A percentile compares a stretch with the other conserved stretches of the same genome.
These are phyloP conservation scores for Tenthredo livida DNA, from an alignment of 2,888 invertebrate species.

Conservation along the genomic window DNA sequence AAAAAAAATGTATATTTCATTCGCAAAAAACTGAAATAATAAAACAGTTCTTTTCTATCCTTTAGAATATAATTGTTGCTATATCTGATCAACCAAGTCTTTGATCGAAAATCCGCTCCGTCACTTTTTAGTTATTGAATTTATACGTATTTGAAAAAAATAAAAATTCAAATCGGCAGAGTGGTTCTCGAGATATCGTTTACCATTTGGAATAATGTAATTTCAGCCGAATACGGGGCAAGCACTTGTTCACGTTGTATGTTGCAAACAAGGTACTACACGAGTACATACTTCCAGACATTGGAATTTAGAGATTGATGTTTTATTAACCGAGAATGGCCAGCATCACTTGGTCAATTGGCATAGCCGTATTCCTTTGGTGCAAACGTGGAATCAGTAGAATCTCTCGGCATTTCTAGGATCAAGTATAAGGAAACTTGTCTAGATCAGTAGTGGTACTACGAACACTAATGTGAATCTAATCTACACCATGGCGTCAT, in stretches of 20 bases:
- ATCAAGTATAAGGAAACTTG: constrained; percentile 21
- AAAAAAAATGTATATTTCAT: too few species aligned
- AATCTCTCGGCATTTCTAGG: not conserved
- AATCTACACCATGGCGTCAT: not conserved
- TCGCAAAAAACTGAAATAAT: too few species aligned
- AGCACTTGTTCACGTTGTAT: not conserved
- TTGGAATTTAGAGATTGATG: constrained; percentile 37
- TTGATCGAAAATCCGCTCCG: too few species aligned
- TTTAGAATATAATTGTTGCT: too few species aligned
- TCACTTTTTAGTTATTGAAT: too few species aligned
- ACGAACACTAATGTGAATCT: not conserved
- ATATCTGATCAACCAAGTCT: too few species aligned
- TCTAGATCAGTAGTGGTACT: not conserved
- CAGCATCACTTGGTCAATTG: constrained; percentile 6
- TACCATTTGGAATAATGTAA: too few species aligned
- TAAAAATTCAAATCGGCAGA: too few species aligned
- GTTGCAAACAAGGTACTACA: not conserved
- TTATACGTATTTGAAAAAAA: too few species aligned
- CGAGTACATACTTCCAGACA: not conserved
- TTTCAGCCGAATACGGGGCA: not conserved
- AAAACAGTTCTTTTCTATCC: too few species aligned
- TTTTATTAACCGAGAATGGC: not conserved
- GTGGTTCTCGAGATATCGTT: too few species aligned
- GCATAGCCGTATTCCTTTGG: constrained; percentile 1
- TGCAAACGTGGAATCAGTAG: constrained; percentile 5